These are phyloP conservation scores for Limnothrissa miodon DNA, from an alignment of 2,113 vertebrate species.

Conservation along the genomic window DNA sequence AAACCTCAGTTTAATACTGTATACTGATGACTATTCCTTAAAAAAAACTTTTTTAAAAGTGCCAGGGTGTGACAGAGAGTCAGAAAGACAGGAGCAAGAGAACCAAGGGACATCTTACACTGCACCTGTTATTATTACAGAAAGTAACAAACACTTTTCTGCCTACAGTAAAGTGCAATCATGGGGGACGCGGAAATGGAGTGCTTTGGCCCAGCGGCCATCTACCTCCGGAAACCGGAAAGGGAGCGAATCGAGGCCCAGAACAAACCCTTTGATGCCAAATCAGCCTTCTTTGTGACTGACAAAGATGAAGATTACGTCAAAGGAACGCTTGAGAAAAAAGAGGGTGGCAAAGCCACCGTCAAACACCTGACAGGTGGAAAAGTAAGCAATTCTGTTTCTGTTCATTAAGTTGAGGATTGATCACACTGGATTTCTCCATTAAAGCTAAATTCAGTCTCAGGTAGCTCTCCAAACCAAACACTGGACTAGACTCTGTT, in stretches of 20 bases:
- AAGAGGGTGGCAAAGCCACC: constrained; percentile 77
- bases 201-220: constrained; percentile 75
- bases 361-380: constrained; percentile 67
- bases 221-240: constrained; percentile 83
- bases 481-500: too few relatives aligned
- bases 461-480: too few relatives aligned
- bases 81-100: too few relatives aligned
- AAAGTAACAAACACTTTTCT: too few relatives aligned
- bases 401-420: not conserved
- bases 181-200: constrained; percentile 85
- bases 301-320: constrained; percentile 76
- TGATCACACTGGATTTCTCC: too few relatives aligned
- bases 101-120: too few relatives aligned
- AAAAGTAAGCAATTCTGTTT: constrained; percentile 58
- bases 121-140: too few relatives aligned
- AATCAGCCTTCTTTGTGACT: constrained; percentile 71
- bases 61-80: too few relatives aligned
- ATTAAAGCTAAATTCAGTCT: too few relatives aligned
- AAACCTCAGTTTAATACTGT: too few relatives aligned
- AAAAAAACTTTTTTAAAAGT: too few relatives aligned
- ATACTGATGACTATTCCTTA: too few relatives aligned
- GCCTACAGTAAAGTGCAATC: constrained; percentile 37
- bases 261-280: constrained; percentile 85
- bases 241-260: constrained; percentile 79
- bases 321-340: constrained; percentile 73